A percentile compares a stretch with the other conserved stretches of the same genome.
phyloP scores from a whole-genome alignment of 2,113 vertebrate genomes.

The Stigmatopora argus region DNA sequence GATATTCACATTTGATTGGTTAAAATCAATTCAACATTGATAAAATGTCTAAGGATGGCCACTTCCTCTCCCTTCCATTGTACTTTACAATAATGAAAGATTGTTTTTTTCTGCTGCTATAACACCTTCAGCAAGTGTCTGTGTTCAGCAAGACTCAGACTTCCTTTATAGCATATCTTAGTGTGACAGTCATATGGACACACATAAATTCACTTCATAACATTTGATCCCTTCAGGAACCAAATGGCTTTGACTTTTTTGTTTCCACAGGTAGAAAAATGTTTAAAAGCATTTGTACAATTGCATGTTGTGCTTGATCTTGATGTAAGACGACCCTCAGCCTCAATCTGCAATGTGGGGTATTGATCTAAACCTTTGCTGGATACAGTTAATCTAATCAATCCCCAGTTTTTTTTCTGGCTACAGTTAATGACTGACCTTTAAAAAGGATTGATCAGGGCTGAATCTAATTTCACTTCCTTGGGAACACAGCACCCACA shows the following conservation, averaged over 20 bases:
- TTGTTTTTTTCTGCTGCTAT: slow-evolving; percentile 18
- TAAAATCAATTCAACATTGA: no score
- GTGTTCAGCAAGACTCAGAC: slow-evolving; percentile 31
- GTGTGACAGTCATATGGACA: no score
- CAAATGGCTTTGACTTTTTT: neutral
- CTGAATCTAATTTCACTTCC: slow-evolving; percentile 15
- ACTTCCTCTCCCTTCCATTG: no score
- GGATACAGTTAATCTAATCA: slow-evolving; percentile 28
- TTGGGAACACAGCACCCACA: slow-evolving; percentile 6
- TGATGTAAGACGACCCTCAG: slow-evolving; percentile 6
- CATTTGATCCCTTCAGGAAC: neutral
- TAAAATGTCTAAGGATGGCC: no score
- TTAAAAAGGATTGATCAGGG: slow-evolving; percentile 43
- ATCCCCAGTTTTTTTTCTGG: slow-evolving; percentile 25
- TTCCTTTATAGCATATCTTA: no score
- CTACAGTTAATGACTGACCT: slow-evolving; percentile 28
- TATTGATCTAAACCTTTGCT: slow-evolving; percentile 39
- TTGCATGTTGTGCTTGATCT: neutral
- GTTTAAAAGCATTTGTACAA: neutral
- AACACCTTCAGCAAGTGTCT: slow-evolving; percentile 24
- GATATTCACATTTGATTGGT: no score
- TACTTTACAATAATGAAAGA: no score
- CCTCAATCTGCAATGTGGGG: neutral
- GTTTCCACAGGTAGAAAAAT: neutral
- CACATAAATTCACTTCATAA: no score